Conservation (phyloP, 2,113 vertebrate genomes). For the Myotis lucifugus region DNA sequence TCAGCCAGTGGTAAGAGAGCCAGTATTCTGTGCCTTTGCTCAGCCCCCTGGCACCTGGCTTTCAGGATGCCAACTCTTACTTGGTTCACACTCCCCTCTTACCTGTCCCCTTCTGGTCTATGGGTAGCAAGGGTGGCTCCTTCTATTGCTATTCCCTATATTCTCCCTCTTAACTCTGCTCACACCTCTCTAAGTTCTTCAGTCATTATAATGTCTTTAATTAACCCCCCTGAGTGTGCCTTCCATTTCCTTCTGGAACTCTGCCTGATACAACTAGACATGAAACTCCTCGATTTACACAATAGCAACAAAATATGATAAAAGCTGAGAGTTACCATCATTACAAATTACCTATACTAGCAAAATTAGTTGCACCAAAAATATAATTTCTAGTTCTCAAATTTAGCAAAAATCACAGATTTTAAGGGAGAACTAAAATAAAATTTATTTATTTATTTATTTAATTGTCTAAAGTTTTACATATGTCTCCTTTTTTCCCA, state of each 20-base stretch:
- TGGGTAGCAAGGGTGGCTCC: neutral
- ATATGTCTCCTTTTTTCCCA: too few species aligned
- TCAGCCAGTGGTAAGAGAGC: neutral
- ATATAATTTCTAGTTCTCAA: neutral
- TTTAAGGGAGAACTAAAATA: slow-evolving; percentile 13
- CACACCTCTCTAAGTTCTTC: neutral
- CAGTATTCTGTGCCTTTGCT: neutral
- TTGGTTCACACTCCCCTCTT: neutral
- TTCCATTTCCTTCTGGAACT: neutral
- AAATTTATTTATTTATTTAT: neutral
- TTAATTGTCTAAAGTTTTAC: too few species aligned
- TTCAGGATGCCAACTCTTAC: neutral
- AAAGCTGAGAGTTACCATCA: neutral
- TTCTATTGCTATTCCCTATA: neutral
- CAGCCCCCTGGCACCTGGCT: accelerated
- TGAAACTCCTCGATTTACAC: neutral
- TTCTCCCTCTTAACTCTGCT: neutral
- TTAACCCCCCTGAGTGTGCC: neutral
- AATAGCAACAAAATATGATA: neutral
- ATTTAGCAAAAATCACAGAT: neutral
- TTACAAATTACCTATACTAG: neutral
- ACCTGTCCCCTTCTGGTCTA: neutral
- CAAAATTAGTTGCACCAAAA: neutral
- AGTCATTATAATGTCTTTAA: neutral
- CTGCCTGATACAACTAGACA: neutral